Percentiles rank a stretch among this genome's conserved stretches.
Evolutionary conservation across 2,113 vertebrate genomes (phyloP).

Genomic region (Equus przewalskii): DNA sequence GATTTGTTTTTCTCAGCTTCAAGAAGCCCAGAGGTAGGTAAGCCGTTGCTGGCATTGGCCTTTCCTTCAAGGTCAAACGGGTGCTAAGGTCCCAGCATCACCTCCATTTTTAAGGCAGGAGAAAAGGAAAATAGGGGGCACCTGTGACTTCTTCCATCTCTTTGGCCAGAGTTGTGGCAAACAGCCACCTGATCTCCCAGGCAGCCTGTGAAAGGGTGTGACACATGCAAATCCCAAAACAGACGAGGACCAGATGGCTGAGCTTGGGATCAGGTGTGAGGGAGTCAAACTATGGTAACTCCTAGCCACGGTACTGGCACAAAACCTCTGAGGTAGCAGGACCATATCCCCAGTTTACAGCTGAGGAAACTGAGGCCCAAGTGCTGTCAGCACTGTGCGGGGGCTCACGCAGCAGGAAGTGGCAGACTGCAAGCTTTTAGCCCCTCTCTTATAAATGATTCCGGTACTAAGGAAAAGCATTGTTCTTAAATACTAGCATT

Average conservation of each 20-base stretch:
- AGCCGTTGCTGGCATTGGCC: not conserved
- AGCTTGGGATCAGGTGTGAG: not conserved
- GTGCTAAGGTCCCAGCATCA: not conserved
- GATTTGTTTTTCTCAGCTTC: not conserved
- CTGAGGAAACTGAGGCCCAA: not conserved
- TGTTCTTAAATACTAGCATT: not conserved
- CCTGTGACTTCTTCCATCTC: not conserved
- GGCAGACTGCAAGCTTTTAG: accelerated
- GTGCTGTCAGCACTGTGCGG: not conserved
- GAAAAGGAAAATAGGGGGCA: not conserved
- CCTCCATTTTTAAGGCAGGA: not conserved
- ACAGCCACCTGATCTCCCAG: not conserved
- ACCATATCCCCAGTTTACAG: too few relatives aligned
- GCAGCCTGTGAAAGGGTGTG: not conserved
- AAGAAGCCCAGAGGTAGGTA: not conserved
- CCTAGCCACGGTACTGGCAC: not conserved
- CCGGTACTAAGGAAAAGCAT: not conserved
- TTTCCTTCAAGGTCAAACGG: not conserved
- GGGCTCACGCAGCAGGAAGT: accelerated
- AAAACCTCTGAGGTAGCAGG: not conserved
- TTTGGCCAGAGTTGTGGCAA: not conserved
- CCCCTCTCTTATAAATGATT: not conserved
- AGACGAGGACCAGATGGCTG: not conserved
- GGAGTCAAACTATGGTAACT: not conserved
- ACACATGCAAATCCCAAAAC: not conserved